Evolutionary conservation across 1,140 invertebrate species (phyloP), one percentile per base, ranked within the genome.

Genomic region (Subanguina moxae): DNA sequence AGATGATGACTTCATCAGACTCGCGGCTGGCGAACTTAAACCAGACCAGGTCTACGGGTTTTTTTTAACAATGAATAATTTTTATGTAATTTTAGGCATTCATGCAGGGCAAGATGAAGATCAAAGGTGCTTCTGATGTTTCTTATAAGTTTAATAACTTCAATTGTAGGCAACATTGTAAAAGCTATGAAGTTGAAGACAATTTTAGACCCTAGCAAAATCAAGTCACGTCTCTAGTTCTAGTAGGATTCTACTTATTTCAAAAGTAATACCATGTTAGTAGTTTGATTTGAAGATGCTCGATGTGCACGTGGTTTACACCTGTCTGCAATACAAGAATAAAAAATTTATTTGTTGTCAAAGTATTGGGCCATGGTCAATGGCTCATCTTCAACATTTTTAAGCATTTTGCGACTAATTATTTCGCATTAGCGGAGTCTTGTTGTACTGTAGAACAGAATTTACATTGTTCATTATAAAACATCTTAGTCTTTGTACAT

Each of bases 161-260:
- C 48, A 21, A 21, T 7, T 52, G 3, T 52, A 38, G 73, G 75
- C n/a, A 75, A 77, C 42, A 76, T 73, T 27, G 89, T 94, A 61
- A 89, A 93, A 83, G 94, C 94, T 48, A 90, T 97, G 90, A 96
- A 94, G 83, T 84, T 96, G 32, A 90, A 90, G 57, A 90, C 94
- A 75, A 85, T 87, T 38, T 79, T 81, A 32, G 80, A 81, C 65
- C 80, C 80, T 9, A 75, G 59, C n/a, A 80, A 75, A 64, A 64
- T 81, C 48, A 81, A 81, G 65, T 30, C 80, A 8, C 70, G 77
- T 52, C 65, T 79, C 63, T 79, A 72, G 17, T 52, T 52, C 48
- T 15, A 25, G n/a, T 19, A 52, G 3, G n/a, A 5, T 52, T 52
- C 17, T 52, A 52, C 43, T 13, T 25, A 52, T 52, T 52, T 52